phyloP scores from a whole-genome alignment of 2,113 vertebrate species.

The Procapra przewalskii region DNA sequence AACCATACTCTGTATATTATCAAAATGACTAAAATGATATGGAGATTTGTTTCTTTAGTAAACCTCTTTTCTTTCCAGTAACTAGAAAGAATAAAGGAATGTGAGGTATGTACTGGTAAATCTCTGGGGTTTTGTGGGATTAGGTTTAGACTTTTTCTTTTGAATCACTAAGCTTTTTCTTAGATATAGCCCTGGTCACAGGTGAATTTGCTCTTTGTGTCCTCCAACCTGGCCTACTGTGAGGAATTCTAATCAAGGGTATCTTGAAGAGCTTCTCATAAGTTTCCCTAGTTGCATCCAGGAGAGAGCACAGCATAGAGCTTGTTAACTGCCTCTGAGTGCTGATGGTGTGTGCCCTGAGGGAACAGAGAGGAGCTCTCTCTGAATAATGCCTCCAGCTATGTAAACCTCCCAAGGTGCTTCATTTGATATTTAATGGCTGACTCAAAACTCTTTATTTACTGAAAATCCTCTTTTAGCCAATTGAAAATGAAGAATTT shows the following conservation, averaged over 20 bases:
- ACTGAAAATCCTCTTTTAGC: slow-evolving; percentile 17
- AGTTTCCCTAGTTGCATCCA: slow-evolving; percentile 18
- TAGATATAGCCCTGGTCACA: neutral
- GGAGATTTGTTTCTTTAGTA: neutral
- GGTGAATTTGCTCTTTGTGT: slow-evolving; percentile 39
- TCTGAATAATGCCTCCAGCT: slow-evolving; percentile 10
- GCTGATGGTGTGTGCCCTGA: neutral
- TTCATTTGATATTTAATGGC: slow-evolving; percentile 46
- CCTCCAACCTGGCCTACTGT: slow-evolving; percentile 28
- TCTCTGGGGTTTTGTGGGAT: neutral
- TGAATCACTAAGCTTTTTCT: slow-evolving; percentile 3
- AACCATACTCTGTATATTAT: neutral
- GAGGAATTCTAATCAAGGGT: slow-evolving; percentile 62
- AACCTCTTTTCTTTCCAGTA: neutral
- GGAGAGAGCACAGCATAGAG: slow-evolving; percentile 4
- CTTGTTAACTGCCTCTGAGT: slow-evolving; percentile 52
- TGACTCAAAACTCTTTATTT: slow-evolving; percentile 53
- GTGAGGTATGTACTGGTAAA: neutral
- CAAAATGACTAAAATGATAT: neutral
- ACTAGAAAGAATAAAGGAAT: neutral
- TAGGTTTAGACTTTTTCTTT: neutral
- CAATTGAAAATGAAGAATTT: slow-evolving; percentile 12
- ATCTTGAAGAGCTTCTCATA: slow-evolving; percentile 36
- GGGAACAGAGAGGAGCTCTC: neutral
- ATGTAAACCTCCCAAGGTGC: slow-evolving; percentile 3